These are phyloP conservation scores for Catharus minimus DNA, from an alignment of 2,113 vertebrate species.

Conservation along the genomic window DNA sequence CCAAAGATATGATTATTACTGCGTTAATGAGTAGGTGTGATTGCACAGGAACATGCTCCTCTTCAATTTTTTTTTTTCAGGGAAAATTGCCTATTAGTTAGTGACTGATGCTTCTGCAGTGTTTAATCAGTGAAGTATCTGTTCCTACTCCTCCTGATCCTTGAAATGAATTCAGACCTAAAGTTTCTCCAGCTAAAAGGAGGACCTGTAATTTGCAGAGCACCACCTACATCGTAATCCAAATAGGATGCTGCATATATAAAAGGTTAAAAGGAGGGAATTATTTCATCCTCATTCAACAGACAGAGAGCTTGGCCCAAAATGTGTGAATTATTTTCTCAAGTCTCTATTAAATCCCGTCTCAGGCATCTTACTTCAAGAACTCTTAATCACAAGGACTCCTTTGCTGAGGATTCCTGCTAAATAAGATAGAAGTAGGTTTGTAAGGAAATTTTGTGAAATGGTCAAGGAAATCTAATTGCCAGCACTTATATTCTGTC, in stretches of 20 bases:
- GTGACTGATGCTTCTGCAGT: background rate
- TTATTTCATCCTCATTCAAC: background rate
- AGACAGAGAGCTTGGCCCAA: background rate
- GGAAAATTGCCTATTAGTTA: background rate
- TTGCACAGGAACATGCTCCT: background rate
- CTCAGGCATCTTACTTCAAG: background rate
- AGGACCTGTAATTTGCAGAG: background rate
- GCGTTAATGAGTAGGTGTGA: slow-evolving; percentile 1
- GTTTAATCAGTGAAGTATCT: slow-evolving; percentile 1
- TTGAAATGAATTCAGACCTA: background rate
- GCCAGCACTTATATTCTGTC: background rate
- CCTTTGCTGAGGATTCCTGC: background rate
- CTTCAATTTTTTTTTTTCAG: background rate
- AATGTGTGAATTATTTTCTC: background rate
- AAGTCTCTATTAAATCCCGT: background rate
- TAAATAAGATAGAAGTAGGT: background rate
- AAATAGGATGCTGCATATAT: background rate
- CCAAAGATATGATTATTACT: background rate
- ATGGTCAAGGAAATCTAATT: background rate
- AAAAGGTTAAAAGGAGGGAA: background rate
- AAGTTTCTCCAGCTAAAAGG: background rate
- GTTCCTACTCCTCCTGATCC: background rate
- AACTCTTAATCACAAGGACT: background rate
- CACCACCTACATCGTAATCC: background rate
- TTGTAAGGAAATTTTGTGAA: background rate